These are phyloP conservation scores for Delichon dasypus DNA, from an alignment of 2,797 vertebrate species.

Conservation along the genomic window DNA sequence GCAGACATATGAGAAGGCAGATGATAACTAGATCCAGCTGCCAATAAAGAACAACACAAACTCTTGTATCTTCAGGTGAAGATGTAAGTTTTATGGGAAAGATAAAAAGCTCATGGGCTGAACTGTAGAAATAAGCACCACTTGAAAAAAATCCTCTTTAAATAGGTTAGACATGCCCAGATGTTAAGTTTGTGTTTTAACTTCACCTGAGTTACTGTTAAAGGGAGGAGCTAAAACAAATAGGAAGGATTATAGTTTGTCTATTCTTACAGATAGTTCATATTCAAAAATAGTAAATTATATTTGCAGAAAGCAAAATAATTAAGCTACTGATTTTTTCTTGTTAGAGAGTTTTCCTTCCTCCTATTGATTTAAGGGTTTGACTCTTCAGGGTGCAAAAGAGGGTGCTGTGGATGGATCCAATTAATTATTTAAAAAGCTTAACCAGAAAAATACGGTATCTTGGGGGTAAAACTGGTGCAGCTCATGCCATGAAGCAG, in stretches of 20 bases:
- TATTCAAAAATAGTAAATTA: neutral
- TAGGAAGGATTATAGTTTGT: neutral
- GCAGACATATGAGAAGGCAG: neutral
- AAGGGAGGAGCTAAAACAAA: neutral
- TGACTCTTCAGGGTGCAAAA: neutral
- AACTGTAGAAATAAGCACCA: neutral
- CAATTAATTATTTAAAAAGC: neutral
- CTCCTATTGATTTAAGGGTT: neutral
- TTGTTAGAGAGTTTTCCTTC: neutral
- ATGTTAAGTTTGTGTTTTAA: neutral
- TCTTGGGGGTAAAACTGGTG: neutral
- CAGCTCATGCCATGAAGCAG: neutral
- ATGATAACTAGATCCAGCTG: neutral
- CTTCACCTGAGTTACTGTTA: neutral
- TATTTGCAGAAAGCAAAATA: neutral
- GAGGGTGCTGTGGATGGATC: neutral
- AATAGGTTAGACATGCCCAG: neutral
- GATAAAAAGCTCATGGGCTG: neutral
- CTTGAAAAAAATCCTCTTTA: neutral
- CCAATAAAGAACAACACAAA: neutral
- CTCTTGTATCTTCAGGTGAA: neutral
- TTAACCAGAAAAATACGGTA: neutral
- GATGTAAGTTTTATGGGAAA: neutral
- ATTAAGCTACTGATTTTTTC: neutral
- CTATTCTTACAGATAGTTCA: neutral